Evolutionary conservation across 1,140 invertebrate species (phyloP), one percentile per base, ranked within the genome.

Genomic region (Brachionus paranguensis): DNA sequence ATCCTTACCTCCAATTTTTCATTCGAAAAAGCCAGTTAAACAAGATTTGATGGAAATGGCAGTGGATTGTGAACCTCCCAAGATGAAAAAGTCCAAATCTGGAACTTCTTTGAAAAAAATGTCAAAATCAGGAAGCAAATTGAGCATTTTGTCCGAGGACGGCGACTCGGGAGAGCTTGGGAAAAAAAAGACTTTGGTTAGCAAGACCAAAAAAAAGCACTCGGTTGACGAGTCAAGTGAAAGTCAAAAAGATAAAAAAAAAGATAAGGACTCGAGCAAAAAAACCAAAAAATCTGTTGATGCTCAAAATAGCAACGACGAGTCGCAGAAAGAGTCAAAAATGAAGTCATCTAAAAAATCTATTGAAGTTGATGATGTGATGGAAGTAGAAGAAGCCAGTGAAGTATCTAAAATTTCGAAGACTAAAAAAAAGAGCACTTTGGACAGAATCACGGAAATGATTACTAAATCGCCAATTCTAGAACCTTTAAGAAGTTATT

Each of bases 391-490:
- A n/a, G 78, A 60, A 41, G 1, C 6, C 10, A 50, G 0, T 60
- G 27, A 64, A 17, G 50, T 55, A 10, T 60, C 53, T 1, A 78
- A 78, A 47, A n/a, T 20, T 33, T 33, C 29, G 2, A 45, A 43
- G 17, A 64, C 50, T 3, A 60, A 68, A 37, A 81, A 81, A 43
- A 81, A 81, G 60, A 81, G 78, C 43, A 81, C 78, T 20, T 17
- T 81, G 12, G 24, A 81, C 41, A 24, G 78, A 64, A 60, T 81
- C 0, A 81, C 53, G n/a, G 78, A 81, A 29, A 81, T 81, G 20
- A 81, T 81, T 47, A 27, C 78, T 12, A 60, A 68, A 37, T 81
- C 78, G 3, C 78, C 78, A 20, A 81, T 81, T n/a, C 37, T 81
- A 17, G 64, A 68, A 11, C 78, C 53, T 3, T 47, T 81, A 10